Conservation (phyloP, 2,797 vertebrate genomes). For the Enteromius argenteus region DNA sequence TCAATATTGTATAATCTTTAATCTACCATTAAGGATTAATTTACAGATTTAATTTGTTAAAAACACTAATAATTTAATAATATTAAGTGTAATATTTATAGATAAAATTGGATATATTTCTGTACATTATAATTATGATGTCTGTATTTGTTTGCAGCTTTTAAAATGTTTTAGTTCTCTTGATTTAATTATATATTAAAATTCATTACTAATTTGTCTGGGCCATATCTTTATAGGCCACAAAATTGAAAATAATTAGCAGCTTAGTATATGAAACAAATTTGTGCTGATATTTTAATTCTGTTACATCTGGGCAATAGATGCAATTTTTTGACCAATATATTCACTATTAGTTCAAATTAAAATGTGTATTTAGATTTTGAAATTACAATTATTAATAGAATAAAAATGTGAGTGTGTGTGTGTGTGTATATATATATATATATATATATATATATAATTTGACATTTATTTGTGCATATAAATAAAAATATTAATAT, state of each 20-base stretch:
- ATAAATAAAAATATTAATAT: background rate
- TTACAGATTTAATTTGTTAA: background rate
- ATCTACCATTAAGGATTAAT: background rate
- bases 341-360: background rate
- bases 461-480: background rate
- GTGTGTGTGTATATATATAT: no score
- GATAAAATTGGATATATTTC: background rate
- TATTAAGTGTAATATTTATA: background rate
- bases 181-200: no score
- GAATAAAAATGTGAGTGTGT: background rate
- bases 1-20: background rate
- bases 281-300: background rate
- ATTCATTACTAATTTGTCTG: background rate
- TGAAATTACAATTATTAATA: background rate
- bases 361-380: background rate
- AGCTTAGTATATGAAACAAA: background rate
- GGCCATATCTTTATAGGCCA: background rate
- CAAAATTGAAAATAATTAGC: background rate
- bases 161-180: background rate
- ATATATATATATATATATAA: no score
- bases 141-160: background rate
- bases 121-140: background rate
- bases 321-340: background rate
- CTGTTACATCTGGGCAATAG: background rate
- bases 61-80: background rate